Evolutionary conservation across 1,140 invertebrate species (phyloP).

Genomic region (Hypsibius dujardini): DNA sequence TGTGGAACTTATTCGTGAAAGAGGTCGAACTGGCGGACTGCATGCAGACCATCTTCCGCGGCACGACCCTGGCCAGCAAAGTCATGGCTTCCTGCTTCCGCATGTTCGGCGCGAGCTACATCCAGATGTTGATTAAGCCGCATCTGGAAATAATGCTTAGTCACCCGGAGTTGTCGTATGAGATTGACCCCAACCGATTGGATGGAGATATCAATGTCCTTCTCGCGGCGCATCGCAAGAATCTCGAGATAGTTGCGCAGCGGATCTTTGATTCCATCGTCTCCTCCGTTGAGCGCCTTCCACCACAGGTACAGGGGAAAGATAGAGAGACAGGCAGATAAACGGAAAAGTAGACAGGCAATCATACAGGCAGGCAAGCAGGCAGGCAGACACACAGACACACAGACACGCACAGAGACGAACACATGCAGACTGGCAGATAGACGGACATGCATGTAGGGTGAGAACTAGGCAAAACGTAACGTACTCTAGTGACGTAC

Average conservation of each 20-base stretch:
- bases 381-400: too few relatives aligned
- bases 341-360: too few relatives aligned
- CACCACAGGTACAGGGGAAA: conserved; percentile 47
- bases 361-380: too few relatives aligned
- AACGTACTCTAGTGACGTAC: too few relatives aligned
- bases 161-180: conserved; percentile 51
- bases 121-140: conserved; percentile 69
- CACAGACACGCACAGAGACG: too few relatives aligned
- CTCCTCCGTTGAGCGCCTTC: conserved; percentile 49
- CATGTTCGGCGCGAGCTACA: conserved; percentile 82
- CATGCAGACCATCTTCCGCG: conserved; percentile 68
- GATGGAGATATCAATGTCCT: not conserved
- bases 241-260: conserved; percentile 69
- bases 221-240: conserved; percentile 69
- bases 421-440: too few relatives aligned
- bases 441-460: too few relatives aligned
- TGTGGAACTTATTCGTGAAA: conserved; percentile 96
- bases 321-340: too few relatives aligned
- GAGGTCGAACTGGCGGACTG: conserved; percentile 35
- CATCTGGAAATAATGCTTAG: conserved; percentile 62
- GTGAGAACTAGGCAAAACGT: too few relatives aligned
- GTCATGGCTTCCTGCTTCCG: conserved; percentile 98
- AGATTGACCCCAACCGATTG: conserved; percentile 72
- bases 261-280: conserved; percentile 84
- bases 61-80: conserved; percentile 86